Evolutionary conservation across 2,888 invertebrate genomes (phyloP).

Genomic region (Drosophila peninsularis): DNA sequence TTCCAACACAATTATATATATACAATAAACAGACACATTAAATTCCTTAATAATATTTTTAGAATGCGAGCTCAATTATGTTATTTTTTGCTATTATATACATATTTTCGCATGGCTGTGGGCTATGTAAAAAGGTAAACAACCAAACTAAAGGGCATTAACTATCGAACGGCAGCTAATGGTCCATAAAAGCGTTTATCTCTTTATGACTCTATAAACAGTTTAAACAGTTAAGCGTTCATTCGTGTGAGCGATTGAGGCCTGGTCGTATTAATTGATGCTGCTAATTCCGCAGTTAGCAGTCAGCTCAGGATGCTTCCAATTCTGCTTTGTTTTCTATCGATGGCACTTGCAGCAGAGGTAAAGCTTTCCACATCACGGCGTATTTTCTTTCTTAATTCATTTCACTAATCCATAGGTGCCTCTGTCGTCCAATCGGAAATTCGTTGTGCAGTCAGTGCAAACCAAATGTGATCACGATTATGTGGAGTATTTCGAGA

Average conservation of each 20-base stretch:
- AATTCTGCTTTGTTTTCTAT: not conserved
- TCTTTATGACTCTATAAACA: constrained; percentile 18
- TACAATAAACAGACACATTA: not conserved
- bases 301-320: constrained; percentile 16
- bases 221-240: not conserved
- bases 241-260: not conserved
- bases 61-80: too few species aligned
- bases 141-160: not conserved
- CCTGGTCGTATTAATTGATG: not conserved
- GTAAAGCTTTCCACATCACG: not conserved
- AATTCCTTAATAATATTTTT: not conserved
- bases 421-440: not conserved
- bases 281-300: not conserved
- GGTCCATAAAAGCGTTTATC: not conserved
- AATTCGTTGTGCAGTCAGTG: constrained; percentile 17
- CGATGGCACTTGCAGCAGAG: not conserved
- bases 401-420: constrained; percentile 6
- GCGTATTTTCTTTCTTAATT: not conserved
- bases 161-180: constrained; percentile 17
- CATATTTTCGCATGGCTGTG: not conserved
- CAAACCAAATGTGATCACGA: constrained; percentile 44
- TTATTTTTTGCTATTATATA: too few species aligned
- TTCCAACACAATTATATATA: too few species aligned
- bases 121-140: not conserved
- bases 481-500: constrained; percentile 39